phyloP scores from a whole-genome alignment of 2,888 invertebrate species.

The Rutpela maculata region DNA sequence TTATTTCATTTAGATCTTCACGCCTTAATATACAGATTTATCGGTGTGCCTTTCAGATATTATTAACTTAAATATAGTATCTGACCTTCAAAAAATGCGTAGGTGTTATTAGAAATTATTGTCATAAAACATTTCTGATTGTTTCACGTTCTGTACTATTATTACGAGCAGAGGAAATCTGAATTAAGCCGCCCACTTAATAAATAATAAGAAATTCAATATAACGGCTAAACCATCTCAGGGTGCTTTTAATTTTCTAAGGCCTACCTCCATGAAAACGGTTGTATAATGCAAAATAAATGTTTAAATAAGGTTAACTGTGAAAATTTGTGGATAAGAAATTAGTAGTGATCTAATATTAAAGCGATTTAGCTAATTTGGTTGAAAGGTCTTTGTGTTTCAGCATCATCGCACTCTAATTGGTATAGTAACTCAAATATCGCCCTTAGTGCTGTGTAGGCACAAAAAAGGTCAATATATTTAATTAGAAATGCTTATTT shows the following conservation, averaged over 20 bases:
- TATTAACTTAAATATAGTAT: not conserved
- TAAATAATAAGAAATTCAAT: not conserved
- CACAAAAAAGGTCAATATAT: constrained; percentile 45
- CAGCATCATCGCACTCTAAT: constrained; percentile 50
- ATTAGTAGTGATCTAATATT: constrained; percentile 40
- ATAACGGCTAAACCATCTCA: constrained; percentile 12
- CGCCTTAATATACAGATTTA: too few relatives aligned
- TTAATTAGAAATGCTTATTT: constrained; percentile 48
- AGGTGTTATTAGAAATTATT: not conserved
- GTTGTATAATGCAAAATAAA: constrained; percentile 34
- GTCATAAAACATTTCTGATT: not conserved
- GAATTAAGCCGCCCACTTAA: constrained; percentile 3
- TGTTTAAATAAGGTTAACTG: constrained; percentile 14
- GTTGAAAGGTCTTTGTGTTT: constrained; percentile 47
- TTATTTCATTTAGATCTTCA: not conserved
- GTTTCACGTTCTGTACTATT: not conserved
- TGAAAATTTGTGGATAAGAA: constrained; percentile 36
- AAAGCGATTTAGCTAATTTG: constrained; percentile 45
- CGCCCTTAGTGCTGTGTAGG: constrained; percentile 40
- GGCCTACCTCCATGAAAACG: constrained; percentile 6
- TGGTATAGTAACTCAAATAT: constrained; percentile 48
- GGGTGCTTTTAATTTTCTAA: constrained; percentile 19
- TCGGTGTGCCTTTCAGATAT: not conserved
- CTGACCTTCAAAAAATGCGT: not conserved
- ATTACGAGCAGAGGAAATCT: not conserved